A percentile compares a stretch with the other conserved stretches of the same genome.
Conservation (phyloP, 2,888 invertebrate genomes). For the Tipula lateralis region DNA sequence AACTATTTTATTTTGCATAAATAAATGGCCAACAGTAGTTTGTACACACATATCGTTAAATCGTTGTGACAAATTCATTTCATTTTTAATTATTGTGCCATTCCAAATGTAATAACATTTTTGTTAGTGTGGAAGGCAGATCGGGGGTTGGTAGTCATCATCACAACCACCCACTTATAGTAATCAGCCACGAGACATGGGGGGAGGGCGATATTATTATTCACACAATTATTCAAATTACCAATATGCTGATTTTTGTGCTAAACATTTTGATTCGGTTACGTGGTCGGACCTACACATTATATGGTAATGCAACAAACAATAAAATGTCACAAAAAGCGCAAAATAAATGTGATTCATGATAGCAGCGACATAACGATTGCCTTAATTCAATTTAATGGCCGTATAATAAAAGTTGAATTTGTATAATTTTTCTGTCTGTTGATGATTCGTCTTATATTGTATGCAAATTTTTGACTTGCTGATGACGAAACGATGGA, state of each 20-base stretch:
- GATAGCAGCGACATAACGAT: not conserved
- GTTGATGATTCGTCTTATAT: not conserved
- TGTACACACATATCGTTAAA: not conserved
- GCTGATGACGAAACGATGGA: not conserved
- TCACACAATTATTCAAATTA: conserved; percentile 9
- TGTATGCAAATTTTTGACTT: not conserved
- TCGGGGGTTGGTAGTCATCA: too few relatives aligned
- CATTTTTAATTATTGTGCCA: not conserved
- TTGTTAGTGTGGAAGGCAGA: not conserved
- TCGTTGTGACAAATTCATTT: not conserved
- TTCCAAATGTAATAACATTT: not conserved
- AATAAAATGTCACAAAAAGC: not conserved
- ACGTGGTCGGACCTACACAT: not conserved
- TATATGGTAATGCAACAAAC: not conserved
- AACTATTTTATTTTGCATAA: not conserved
- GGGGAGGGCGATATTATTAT: not conserved
- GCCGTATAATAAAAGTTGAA: not conserved
- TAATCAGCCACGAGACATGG: not conserved
- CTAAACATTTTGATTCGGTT: not conserved
- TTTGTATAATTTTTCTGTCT: conserved; percentile 3
- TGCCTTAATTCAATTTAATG: not conserved
- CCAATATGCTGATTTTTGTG: not conserved
- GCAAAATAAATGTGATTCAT: not conserved
- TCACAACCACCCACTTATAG: not conserved
- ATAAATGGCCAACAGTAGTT: not conserved